A percentile compares a stretch with the other conserved stretches of the same genome.
phyloP scores from a whole-genome alignment of 2,113 vertebrate genomes.

The Orycteropus afer region DNA sequence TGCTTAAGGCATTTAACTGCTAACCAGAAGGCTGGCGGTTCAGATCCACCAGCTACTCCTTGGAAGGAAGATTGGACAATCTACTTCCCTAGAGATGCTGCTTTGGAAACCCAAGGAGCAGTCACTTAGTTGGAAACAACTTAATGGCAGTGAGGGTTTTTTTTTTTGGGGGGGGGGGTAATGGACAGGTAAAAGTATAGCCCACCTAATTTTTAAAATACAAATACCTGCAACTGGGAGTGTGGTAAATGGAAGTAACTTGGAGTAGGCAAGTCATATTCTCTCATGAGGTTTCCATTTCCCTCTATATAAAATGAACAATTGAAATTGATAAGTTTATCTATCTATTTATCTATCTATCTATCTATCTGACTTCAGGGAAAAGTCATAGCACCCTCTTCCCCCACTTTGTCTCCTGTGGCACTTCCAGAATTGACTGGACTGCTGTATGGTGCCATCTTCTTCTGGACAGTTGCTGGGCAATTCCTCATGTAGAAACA shows the following conservation, averaged over 20 bases:
- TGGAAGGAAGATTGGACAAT: no score
- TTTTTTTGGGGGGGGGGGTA: no score
- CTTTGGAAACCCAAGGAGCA: no score
- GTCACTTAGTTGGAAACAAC: no score
- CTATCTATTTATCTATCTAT: no score
- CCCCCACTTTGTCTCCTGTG: fast-evolving
- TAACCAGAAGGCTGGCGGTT: no score
- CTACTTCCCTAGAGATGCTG: no score
- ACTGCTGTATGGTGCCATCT: fast-evolving
- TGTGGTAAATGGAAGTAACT: not conserved
- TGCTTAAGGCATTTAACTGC: no score
- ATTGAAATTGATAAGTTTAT: no score
- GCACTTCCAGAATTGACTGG: not conserved
- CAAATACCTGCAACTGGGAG: not conserved
- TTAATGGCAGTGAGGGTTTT: no score
- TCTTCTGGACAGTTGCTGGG: fast-evolving
- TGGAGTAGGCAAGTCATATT: not conserved
- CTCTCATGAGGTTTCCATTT: not conserved
- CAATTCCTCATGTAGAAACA: not conserved
- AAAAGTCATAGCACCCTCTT: not conserved
- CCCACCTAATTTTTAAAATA: not conserved
- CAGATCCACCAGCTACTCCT: no score
- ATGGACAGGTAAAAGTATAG: not conserved
- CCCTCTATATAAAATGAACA: not conserved
- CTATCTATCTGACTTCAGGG: no score